phyloP scores from a whole-genome alignment of 2,797 vertebrate species.

The Scarus forsteni region DNA sequence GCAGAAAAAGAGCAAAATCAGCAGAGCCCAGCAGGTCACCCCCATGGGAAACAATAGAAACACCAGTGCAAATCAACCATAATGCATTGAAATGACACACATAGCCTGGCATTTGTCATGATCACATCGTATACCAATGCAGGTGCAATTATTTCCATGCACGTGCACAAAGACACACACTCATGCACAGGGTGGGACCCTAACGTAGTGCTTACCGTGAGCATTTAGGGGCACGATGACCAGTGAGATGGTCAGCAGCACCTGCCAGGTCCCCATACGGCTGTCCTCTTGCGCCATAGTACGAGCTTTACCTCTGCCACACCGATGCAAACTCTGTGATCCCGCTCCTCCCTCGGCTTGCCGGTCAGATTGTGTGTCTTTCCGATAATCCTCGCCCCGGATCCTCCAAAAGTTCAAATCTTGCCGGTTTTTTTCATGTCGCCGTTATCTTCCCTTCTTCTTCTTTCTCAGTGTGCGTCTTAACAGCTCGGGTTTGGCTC shows the following conservation, averaged over 20 bases:
- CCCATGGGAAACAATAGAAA: neutral
- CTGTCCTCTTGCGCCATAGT: slow-evolving; percentile 66
- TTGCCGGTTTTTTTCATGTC: slow-evolving; percentile 60
- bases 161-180: slow-evolving; percentile 36
- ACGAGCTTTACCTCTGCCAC: slow-evolving; percentile 4
- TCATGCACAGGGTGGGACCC: slow-evolving; percentile 62
- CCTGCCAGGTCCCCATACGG: slow-evolving; percentile 70
- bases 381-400: slow-evolving; percentile 49
- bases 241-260: slow-evolving; percentile 76
- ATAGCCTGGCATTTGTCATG: neutral
- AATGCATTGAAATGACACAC: neutral
- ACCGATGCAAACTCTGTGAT: slow-evolving; percentile 34
- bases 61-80: neutral
- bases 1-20: too few relatives aligned
- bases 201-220: slow-evolving; percentile 70
- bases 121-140: slow-evolving; percentile 10
- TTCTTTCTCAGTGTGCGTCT: slow-evolving; percentile 17
- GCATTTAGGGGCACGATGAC: slow-evolving; percentile 64
- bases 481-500: slow-evolving; percentile 51
- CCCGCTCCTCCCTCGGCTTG: slow-evolving; percentile 17
- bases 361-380: slow-evolving; percentile 27
- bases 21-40: too few relatives aligned
- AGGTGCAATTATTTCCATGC: slow-evolving; percentile 49
- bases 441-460: slow-evolving; percentile 13
- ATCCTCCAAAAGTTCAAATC: slow-evolving; percentile 71